Conservation (phyloP, 2,113 vertebrate species). For the Callospermophilus lateralis region DNA sequence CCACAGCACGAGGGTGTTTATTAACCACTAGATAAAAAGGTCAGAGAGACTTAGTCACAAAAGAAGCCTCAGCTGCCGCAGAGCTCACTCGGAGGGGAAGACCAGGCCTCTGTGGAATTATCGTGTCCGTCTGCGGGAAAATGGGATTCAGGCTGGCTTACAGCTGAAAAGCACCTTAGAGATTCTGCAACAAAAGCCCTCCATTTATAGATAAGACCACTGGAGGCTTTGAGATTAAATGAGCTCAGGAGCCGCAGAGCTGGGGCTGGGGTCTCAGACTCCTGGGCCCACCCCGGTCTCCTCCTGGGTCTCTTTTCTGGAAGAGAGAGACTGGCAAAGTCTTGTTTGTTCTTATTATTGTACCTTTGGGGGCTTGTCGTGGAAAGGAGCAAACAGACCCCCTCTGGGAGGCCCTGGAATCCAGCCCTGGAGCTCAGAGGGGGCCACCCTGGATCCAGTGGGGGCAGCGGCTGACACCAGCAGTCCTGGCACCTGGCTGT, state of each 20-base stretch:
- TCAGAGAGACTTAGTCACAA: background rate
- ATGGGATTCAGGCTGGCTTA: background rate
- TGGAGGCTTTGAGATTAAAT: fast-evolving
- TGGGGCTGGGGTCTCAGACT: background rate
- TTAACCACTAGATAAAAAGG: background rate
- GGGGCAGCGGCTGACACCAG: too few species aligned
- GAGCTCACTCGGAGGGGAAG: background rate
- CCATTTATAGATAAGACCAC: background rate
- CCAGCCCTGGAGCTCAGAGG: background rate
- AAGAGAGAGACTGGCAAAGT: background rate
- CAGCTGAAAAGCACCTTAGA: background rate
- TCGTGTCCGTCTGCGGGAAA: background rate
- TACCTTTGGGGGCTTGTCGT: background rate
- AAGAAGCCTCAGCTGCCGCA: fast-evolving
- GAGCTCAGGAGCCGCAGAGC: fast-evolving
- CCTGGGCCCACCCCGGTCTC: background rate
- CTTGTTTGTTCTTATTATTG: background rate
- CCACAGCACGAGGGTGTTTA: background rate
- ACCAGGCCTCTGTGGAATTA: background rate
- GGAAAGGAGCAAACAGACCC: background rate
- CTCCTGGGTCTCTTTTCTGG: background rate
- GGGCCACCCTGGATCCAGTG: fast-evolving
- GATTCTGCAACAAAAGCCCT: background rate
- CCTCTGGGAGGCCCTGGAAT: background rate
- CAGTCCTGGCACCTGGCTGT: too few species aligned